Conservation (phyloP, 2,797 vertebrate genomes). For the Potorous gilbertii region DNA sequence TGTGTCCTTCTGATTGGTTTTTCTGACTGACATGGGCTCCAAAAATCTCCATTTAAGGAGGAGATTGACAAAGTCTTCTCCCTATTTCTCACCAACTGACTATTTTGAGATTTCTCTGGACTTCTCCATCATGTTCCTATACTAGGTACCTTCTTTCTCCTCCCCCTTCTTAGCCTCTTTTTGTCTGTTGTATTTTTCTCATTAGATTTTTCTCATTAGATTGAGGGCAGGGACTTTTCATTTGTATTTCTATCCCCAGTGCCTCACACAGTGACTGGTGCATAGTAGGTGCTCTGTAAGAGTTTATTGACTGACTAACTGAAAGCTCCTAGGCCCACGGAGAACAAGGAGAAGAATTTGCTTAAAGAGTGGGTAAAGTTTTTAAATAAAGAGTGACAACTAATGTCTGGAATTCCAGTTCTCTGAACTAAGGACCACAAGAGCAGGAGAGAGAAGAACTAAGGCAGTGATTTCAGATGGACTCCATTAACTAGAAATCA, state of each 20-base stretch:
- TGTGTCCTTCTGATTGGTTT: background rate
- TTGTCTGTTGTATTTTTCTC: background rate
- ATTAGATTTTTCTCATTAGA: background rate
- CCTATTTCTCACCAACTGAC: background rate
- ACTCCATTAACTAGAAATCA: background rate
- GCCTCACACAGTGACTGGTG: background rate
- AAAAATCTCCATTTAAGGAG: background rate
- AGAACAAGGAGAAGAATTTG: background rate
- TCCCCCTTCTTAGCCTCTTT: background rate
- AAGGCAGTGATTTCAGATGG: background rate
- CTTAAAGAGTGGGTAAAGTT: background rate
- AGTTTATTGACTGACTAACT: background rate
- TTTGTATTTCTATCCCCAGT: background rate
- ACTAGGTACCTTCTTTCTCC: background rate
- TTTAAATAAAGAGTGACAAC: background rate
- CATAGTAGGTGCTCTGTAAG: background rate
- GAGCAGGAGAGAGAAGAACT: background rate
- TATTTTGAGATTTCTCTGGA: background rate
- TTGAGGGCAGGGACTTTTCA: background rate
- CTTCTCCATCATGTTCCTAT: background rate
- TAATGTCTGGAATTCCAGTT: background rate
- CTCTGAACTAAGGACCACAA: background rate
- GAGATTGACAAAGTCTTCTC: background rate
- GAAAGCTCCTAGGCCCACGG: background rate
- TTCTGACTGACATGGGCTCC: background rate